These are phyloP conservation scores for Setipinna tenuifilis DNA, from an alignment of 2,797 vertebrate genomes.

Conservation along the genomic window DNA sequence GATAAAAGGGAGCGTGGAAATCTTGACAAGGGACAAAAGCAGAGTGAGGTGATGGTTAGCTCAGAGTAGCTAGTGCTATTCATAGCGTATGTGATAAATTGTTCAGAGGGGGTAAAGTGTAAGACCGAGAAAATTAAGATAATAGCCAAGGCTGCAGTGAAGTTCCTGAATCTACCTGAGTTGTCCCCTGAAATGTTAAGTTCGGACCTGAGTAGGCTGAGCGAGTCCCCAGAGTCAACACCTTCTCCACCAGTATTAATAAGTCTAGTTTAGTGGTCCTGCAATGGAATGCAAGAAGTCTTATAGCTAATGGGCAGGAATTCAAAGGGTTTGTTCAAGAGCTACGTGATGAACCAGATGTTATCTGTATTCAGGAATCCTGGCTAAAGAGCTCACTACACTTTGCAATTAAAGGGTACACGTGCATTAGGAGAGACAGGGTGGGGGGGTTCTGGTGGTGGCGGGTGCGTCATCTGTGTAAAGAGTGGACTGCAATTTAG, in stretches of 20 bases:
- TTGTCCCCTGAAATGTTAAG: not conserved
- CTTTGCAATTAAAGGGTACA: slow-evolving; percentile 19
- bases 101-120: not conserved
- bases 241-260: not conserved
- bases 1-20: not conserved
- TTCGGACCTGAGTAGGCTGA: not conserved
- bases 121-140: slow-evolving; percentile 31
- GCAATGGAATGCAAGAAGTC: slow-evolving; percentile 31
- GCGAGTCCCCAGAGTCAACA: not conserved
- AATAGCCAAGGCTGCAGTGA: not conserved
- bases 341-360: too few species aligned
- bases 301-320: slow-evolving; percentile 26
- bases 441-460: too few species aligned
- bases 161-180: not conserved
- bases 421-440: not conserved
- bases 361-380: too few species aligned
- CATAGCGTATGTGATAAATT: slow-evolving; percentile 27
- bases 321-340: not conserved
- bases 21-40: too few species aligned
- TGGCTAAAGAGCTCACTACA: too few species aligned
- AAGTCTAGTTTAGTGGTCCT: not conserved
- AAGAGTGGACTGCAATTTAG: not conserved
- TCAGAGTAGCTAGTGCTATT: not conserved
- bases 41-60: not conserved
- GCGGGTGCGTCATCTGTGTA: slow-evolving; percentile 11